Evolutionary conservation across 2,888 invertebrate species (phyloP).

Genomic region (Eristalis arbustorum): DNA sequence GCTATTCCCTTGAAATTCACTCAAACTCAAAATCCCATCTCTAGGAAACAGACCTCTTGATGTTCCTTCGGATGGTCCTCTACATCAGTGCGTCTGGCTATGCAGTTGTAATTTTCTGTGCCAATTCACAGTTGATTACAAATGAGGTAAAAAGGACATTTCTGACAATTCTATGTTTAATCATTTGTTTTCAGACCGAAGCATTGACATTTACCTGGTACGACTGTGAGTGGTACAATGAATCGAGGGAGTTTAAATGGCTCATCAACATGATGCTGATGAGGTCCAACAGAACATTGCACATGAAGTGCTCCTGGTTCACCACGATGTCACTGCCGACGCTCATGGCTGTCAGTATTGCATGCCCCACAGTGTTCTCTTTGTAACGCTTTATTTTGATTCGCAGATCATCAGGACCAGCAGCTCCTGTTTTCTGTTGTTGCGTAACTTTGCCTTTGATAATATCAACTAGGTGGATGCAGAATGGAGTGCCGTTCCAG

Average conservation of each 20-base stretch:
- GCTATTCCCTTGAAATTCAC: neutral
- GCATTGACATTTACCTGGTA: slow-evolving; percentile 73
- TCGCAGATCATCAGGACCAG: slow-evolving; percentile 15
- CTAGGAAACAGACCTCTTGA: slow-evolving; percentile 24
- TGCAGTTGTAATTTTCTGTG: slow-evolving; percentile 75
- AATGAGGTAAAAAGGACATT: slow-evolving; percentile 35
- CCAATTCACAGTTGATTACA: slow-evolving; percentile 74
- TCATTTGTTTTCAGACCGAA: slow-evolving; percentile 72
- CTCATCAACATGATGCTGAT: slow-evolving; percentile 75
- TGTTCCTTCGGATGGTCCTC: slow-evolving; percentile 72
- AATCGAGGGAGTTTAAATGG: slow-evolving; percentile 73
- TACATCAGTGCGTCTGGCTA: slow-evolving; percentile 74
- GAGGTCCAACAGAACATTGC: slow-evolving; percentile 72
- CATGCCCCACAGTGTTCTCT: neutral
- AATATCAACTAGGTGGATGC: neutral
- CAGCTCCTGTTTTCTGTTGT: slow-evolving; percentile 13
- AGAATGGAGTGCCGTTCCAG: neutral
- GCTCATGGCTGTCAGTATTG: slow-evolving; percentile 2
- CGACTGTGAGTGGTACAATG: slow-evolving; percentile 75
- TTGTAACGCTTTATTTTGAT: neutral
- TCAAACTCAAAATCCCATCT: neutral
- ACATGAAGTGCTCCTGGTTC: slow-evolving; percentile 75
- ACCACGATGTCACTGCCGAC: slow-evolving; percentile 75
- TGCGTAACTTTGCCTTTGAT: neutral
- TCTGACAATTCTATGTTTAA: neutral